phyloP scores from a whole-genome alignment of 2,797 vertebrate species.

The Gephyroberyx darwinii region DNA sequence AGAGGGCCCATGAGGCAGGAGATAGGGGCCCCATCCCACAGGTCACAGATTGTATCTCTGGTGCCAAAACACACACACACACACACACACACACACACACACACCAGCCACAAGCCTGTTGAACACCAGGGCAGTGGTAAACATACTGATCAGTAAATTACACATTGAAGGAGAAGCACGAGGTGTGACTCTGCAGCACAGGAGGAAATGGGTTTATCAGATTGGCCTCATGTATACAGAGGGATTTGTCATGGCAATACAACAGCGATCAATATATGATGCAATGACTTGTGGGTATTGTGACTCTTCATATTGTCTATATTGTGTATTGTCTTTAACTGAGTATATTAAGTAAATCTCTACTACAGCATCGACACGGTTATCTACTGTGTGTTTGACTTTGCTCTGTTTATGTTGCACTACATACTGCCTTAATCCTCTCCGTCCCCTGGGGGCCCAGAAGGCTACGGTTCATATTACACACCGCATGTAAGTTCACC shows the following conservation, averaged over 20 bases:
- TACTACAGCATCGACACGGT: not conserved
- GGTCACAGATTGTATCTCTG: constrained; percentile 57
- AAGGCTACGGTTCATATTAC: no score
- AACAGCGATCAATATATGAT: no score
- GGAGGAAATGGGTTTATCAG: not conserved
- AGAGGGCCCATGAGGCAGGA: constrained; percentile 23
- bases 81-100: constrained; percentile 11
- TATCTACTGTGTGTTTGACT: not conserved
- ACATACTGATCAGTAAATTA: constrained; percentile 2
- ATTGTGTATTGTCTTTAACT: not conserved
- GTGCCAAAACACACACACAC: constrained; percentile 33
- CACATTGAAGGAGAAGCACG: not conserved
- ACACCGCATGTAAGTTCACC: not conserved
- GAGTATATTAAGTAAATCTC: not conserved
- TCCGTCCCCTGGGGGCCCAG: not conserved
- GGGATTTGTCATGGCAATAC: not conserved
- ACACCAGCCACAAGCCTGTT: constrained; percentile 22
- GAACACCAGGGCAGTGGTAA: constrained; percentile 9
- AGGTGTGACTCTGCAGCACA: not conserved
- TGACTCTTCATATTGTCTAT: not conserved
- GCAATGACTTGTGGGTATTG: not conserved
- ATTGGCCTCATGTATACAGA: not conserved
- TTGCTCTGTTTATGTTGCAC: not conserved
- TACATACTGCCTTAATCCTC: not conserved
- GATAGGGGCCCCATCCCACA: constrained; percentile 33